phyloP scores from a whole-genome alignment of 1,140 invertebrate species.

The Dendrolimus punctatus region DNA sequence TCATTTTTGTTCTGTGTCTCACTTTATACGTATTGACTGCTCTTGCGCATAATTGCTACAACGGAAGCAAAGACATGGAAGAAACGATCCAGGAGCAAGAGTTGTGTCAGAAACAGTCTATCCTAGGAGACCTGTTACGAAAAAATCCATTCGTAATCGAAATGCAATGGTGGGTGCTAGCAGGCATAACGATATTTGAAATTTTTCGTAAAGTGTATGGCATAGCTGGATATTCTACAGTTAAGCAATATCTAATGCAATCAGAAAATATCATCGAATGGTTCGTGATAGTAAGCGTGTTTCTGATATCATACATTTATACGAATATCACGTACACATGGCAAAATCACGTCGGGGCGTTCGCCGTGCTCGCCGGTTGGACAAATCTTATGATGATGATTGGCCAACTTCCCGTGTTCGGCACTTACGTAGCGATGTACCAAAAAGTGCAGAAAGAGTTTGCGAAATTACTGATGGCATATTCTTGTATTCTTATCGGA shows the following conservation, averaged over 20 bases:
- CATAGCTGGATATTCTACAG: constrained; percentile 82
- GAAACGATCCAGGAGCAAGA: constrained; percentile 79
- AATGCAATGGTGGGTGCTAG: constrained; percentile 84
- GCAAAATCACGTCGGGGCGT: constrained; percentile 88
- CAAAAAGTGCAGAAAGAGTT: constrained; percentile 89
- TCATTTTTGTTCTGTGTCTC: constrained; percentile 84
- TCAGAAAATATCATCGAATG: constrained; percentile 89
- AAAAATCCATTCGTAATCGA: constrained; percentile 82
- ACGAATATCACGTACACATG: constrained; percentile 83
- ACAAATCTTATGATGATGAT: constrained; percentile 91
- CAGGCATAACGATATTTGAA: constrained; percentile 82
- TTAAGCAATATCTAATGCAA: constrained; percentile 85
- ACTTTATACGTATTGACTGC: constrained; percentile 84
- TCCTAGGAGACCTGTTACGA: constrained; percentile 79
- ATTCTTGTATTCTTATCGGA: constrained; percentile 86
- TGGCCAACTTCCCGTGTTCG: constrained; percentile 87
- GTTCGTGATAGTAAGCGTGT: constrained; percentile 87
- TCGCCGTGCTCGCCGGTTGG: constrained; percentile 88
- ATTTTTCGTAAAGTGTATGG: constrained; percentile 84
- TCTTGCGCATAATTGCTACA: constrained; percentile 85
- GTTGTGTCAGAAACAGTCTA: constrained; percentile 82
- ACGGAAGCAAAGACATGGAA: constrained; percentile 80
- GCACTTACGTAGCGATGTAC: constrained; percentile 91
- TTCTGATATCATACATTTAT: constrained; percentile 85
- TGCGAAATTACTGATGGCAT: constrained; percentile 86